These are phyloP conservation scores for Brachyalestes nurse DNA, from an alignment of 2,797 vertebrate genomes.

Conservation along the genomic window DNA sequence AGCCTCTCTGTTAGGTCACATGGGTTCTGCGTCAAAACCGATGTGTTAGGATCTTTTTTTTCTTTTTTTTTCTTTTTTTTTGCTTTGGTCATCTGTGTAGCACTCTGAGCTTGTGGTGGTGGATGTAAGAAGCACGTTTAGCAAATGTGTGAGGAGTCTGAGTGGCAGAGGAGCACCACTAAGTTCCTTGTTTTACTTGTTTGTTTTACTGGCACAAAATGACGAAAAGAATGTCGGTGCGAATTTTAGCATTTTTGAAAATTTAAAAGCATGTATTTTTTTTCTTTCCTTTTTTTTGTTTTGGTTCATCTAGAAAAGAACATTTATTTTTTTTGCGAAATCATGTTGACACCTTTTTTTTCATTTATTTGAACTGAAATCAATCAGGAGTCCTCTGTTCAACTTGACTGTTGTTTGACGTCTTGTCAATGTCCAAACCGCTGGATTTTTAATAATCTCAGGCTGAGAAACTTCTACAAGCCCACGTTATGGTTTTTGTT, in stretches of 20 bases:
- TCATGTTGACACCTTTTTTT: slow-evolving; percentile 48
- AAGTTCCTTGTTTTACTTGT: slow-evolving; percentile 71
- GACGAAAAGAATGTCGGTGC: slow-evolving; percentile 95
- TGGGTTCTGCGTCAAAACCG: slow-evolving; percentile 60
- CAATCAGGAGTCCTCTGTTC: slow-evolving; percentile 76
- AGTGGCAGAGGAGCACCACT: slow-evolving; percentile 91
- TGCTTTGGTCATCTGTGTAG: slow-evolving; percentile 84
- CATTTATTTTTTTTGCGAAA: slow-evolving; percentile 74
- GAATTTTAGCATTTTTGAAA: slow-evolving; percentile 71
- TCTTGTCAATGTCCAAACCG: slow-evolving; percentile 79
- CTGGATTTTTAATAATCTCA: slow-evolving; percentile 80
- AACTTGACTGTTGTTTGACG: slow-evolving; percentile 71
- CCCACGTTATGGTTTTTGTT: slow-evolving; percentile 72
- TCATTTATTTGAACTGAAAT: slow-evolving; percentile 65
- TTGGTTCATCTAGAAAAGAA: slow-evolving; percentile 69
- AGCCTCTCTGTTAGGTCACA: slow-evolving; percentile 55
- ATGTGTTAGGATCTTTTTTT: slow-evolving; percentile 83
- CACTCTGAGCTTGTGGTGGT: slow-evolving; percentile 89
- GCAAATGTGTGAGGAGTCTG: slow-evolving; percentile 86
- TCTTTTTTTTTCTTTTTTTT: slow-evolving; percentile 20
- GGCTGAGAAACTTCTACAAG: slow-evolving; percentile 78
- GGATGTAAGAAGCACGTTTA: slow-evolving; percentile 78
- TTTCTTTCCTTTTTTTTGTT: slow-evolving; percentile 82
- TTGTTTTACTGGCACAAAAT: slow-evolving; percentile 91
- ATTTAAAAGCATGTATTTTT: slow-evolving; percentile 72